Percentiles rank a stretch among this genome's conserved stretches.
These are phyloP conservation scores for Megatriorchis doriae DNA, from an alignment of 2,113 vertebrate genomes.

Conservation along the genomic window DNA sequence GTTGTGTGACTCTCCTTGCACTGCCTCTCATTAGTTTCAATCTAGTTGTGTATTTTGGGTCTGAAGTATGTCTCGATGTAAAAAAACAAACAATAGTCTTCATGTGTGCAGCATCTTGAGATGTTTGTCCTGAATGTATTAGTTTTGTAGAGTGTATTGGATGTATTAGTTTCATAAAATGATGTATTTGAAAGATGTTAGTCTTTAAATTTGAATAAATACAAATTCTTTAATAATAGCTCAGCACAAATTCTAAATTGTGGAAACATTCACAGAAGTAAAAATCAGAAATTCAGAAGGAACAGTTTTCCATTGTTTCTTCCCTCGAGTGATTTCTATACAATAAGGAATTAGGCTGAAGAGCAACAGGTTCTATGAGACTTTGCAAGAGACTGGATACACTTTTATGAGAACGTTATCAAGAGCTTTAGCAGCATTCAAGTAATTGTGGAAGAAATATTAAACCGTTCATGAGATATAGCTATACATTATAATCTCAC, in stretches of 20 bases:
- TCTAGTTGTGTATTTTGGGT: background rate
- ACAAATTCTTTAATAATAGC: background rate
- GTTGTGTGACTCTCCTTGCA: background rate
- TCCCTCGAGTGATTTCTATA: background rate
- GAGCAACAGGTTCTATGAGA: background rate
- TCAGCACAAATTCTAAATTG: background rate
- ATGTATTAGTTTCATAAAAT: background rate
- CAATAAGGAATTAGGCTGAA: background rate
- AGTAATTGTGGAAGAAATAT: background rate
- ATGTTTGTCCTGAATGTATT: background rate
- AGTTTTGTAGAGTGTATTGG: background rate
- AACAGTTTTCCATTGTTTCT: background rate
- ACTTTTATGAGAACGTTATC: background rate
- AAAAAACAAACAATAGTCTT: background rate
- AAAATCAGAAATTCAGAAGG: background rate
- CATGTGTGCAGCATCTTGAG: background rate
- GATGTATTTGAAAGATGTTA: background rate
- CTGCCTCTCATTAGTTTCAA: background rate
- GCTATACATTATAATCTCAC: background rate
- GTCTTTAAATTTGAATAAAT: background rate
- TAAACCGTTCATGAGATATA: background rate
- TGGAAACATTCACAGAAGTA: background rate
- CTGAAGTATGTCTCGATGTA: background rate
- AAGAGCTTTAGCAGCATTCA: background rate
- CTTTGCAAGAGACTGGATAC: background rate